Base-by-base conservation (phyloP, 2,888 invertebrate genomes). In the Ichneumoninae sp. region DNA sequence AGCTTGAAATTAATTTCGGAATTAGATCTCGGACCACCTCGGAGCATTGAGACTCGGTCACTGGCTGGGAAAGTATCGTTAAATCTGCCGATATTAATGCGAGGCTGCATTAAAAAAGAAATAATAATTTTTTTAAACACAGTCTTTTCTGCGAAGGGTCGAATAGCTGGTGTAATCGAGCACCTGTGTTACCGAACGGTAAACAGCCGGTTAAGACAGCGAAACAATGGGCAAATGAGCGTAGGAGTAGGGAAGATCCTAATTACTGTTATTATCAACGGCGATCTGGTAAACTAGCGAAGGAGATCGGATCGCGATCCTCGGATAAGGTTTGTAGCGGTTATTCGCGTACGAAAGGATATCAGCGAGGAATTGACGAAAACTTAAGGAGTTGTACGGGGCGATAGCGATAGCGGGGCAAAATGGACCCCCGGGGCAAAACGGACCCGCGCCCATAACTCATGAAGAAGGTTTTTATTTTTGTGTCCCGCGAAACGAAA, bases 201-300 rank as follows among this genome's bases (percentile, higher is more conserved):
- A 60, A 60, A 60, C 26, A 40, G 60, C 60, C 60, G 60, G 60
- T 16, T 16, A 13, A 22, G 13, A 22, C 22, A 13, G 30, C 60
- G 30, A 60, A 60, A 60, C 60, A 60, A 60, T 60, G 60, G 60
- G 60, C 26, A 10, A 60, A 26, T 13, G 26, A 16, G 30, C 30
- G 30, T 60, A 60, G 60, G 13, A 60, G 13, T 30, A 60, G 60
- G 26, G 13, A 26, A 19, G 80, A 71, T 70, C 62, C 57, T 52
- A 71, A 65, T 70, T 65, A 60, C 69, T 36, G 70, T 36, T 57
- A 50, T 77, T 66, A 52, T 62, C 79, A 36, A 65, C 10, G 40
- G n/a, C 77, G 81, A 44, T 19, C 47, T 60, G 60, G 60, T 60
- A 4, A 60, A 60, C 60, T 60, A 60, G 60, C 60, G 30, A 26